phyloP scores from a whole-genome alignment of 2,113 vertebrate genomes.

The Perca flavescens region DNA sequence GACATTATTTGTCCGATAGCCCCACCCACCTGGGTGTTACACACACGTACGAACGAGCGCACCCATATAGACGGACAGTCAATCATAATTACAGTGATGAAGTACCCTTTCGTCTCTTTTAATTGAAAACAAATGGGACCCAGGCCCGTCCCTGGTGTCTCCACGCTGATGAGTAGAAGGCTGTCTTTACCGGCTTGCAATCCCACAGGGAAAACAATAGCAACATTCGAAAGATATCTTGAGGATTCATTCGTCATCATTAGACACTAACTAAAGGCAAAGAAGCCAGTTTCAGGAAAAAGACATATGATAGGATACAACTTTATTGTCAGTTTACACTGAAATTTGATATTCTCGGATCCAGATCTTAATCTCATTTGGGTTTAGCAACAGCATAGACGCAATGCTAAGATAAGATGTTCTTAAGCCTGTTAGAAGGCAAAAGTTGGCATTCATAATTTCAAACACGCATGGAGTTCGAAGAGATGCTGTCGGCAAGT shows the following conservation, averaged over 20 bases:
- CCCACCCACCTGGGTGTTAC: conserved; percentile 29
- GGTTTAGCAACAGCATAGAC: no score
- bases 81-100: conserved; percentile 67
- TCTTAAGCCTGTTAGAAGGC: no score
- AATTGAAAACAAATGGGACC: conserved; percentile 66
- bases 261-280: conserved; percentile 12
- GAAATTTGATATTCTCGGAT: no score
- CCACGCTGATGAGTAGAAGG: conserved; percentile 24
- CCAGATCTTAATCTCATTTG: no score
- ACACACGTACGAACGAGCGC: conserved; percentile 11
- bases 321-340: no score
- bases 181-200: conserved; percentile 13
- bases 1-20: conserved; percentile 20
- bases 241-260: conserved; percentile 28
- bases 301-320: neutral
- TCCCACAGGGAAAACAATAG: conserved; percentile 29
- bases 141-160: conserved; percentile 15
- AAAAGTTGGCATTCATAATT: no score
- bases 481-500: no score
- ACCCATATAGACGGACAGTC: conserved; percentile 19
- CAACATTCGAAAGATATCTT: conserved; percentile 22
- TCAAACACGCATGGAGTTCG: no score
- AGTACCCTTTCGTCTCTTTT: conserved; percentile 45
- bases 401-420: no score
- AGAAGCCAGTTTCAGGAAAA: conserved; percentile 1